Evolutionary conservation across 2,113 vertebrate species (phyloP), one percentile per base, ranked within the genome.

Genomic region (Eurystomus gularis): DNA sequence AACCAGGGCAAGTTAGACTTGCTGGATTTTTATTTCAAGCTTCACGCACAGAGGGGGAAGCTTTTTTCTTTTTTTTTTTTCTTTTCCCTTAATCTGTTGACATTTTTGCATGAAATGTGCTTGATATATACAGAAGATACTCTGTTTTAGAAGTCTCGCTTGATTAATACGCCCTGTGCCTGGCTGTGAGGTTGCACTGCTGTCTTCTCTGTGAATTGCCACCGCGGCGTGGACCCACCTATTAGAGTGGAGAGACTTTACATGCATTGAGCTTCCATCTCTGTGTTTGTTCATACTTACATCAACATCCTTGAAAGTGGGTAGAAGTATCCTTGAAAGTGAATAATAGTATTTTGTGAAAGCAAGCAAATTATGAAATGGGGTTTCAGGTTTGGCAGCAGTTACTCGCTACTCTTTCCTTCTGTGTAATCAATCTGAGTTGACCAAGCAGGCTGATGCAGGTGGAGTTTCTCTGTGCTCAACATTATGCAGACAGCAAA

Each of bases 81-180:
- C 2, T 46, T 77, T 37, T 33, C 4, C 16, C 21, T 80, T 28
- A 15, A 42, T 14, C 5, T 26, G 4, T 20, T 37, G 33, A 39
- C 5, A 7, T 55, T 65, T 94, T 79, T 65, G 24, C 29, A 8
- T 0, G 8, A 29, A 24, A 4, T 0, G 0, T 17, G 12, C 58
- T 68, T 64, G 37, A 33, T 72, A 82, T 69, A 39, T 48, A 21
- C 8, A 65, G 77, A 87, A 54, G 49, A 8, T 24, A 6, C 1
- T 84, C 7, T 35, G 6, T 37, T 62, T 37, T 65, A 11, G 11
- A 65, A 55, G 37, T 49, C 28, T 80, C 14, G 3, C n/a, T 49
- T 46, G 18, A 21, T 60, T 11, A 26, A 49, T 4, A 10, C 17
- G 18, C 40, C 66, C 48, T 0, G 0, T 51, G 51, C 16, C 57